phyloP scores from a whole-genome alignment of 2,113 vertebrate genomes.

The Saccopteryx bilineata region DNA sequence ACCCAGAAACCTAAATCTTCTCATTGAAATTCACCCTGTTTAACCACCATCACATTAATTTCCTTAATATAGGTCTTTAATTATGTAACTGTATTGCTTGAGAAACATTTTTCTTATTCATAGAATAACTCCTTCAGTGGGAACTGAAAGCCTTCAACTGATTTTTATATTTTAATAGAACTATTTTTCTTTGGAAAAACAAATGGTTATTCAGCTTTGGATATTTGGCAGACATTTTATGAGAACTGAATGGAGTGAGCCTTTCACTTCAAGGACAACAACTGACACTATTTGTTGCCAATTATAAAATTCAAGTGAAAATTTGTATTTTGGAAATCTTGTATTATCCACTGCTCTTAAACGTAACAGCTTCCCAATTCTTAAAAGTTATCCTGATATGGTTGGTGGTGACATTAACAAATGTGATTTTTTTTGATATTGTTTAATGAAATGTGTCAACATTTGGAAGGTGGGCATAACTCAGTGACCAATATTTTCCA shows the following conservation, averaged over 20 bases:
- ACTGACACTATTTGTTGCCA: not conserved
- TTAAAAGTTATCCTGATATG: not conserved
- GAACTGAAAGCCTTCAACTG: not conserved
- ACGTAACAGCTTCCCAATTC: not conserved
- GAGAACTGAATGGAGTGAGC: constrained; percentile 22
- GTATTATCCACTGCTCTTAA: not conserved
- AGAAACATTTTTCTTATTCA: constrained; percentile 28
- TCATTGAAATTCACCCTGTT: constrained; percentile 8
- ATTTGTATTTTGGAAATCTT: constrained; percentile 41
- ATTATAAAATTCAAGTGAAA: constrained; percentile 23
- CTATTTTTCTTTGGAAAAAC: constrained; percentile 20
- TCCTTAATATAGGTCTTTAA: constrained; percentile 23
- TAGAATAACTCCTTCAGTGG: not conserved
- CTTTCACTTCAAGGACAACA: not conserved
- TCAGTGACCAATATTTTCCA: not conserved
- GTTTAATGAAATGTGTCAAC: not conserved
- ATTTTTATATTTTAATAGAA: constrained; percentile 26
- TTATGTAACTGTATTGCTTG: not conserved
- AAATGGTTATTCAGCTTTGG: not conserved
- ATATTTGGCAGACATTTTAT: not conserved
- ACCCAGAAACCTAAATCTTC: not conserved
- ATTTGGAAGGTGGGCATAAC: not conserved
- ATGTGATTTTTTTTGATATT: not conserved
- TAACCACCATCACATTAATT: not conserved
- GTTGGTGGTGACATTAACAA: constrained; percentile 21